These are phyloP conservation scores for Uromys caudimaculatus DNA, from an alignment of 2,797 vertebrate genomes.

Conservation along the genomic window DNA sequence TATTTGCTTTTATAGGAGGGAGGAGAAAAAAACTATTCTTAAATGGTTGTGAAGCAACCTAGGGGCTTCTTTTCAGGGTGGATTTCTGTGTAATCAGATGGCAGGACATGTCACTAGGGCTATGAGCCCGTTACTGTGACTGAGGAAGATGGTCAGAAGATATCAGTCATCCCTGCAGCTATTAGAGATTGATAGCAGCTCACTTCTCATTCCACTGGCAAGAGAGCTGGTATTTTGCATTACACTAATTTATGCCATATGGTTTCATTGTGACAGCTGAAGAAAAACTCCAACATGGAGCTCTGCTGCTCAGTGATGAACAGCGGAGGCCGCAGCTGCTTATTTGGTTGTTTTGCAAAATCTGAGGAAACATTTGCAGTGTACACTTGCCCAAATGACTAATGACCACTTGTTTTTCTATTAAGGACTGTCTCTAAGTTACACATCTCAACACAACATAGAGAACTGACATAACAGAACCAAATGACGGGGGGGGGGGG, in stretches of 20 bases:
- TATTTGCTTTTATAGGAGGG: conserved; percentile 15
- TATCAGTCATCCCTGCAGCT: not conserved
- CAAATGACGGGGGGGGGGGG: too few species aligned
- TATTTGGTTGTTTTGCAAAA: not conserved
- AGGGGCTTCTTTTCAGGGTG: not conserved
- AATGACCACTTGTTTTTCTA: not conserved
- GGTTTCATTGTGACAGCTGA: conserved; percentile 3
- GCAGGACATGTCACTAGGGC: not conserved
- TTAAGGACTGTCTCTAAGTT: not conserved
- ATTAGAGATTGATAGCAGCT: not conserved
- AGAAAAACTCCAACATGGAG: not conserved
- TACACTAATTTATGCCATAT: not conserved
- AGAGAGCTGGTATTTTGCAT: not conserved
- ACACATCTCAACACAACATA: not conserved
- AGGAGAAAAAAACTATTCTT: not conserved
- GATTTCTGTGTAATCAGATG: not conserved
- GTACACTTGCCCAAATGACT: not conserved
- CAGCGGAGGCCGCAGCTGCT: not conserved
- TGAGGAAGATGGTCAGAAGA: accelerated
- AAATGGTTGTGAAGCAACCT: not conserved
- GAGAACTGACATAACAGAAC: not conserved
- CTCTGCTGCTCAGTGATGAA: not conserved
- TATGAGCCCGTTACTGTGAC: not conserved
- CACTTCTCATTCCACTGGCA: not conserved
- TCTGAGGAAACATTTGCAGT: conserved; percentile 35